Conservation (phyloP, 1,140 invertebrate genomes). For the Brachionus rubens region DNA sequence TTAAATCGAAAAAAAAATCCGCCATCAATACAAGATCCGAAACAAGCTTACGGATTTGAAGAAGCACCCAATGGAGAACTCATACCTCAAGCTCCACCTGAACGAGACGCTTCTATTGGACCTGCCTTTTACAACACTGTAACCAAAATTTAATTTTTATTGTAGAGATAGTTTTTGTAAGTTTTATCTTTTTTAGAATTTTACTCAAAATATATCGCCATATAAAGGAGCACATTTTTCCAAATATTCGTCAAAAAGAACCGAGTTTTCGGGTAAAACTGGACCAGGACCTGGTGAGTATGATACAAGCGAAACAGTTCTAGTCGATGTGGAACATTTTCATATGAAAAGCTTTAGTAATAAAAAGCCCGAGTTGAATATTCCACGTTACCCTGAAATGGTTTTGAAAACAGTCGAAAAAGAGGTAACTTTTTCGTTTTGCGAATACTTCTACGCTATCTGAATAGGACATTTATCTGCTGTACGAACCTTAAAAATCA, state of each 20-base stretch:
- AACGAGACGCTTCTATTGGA: constrained; percentile 55
- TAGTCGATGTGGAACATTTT: constrained; percentile 51
- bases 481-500: no score
- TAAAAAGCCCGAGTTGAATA: constrained; percentile 52
- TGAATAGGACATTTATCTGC: no score
- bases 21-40: constrained; percentile 58
- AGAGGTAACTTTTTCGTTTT: constrained; percentile 54
- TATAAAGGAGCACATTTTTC: constrained; percentile 59
- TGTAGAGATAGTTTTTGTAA: no score
- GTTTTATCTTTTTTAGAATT: neutral
- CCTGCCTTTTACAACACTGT: constrained; percentile 57
- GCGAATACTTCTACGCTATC: no score
- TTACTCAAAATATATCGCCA: constrained; percentile 46
- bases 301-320: constrained; percentile 51
- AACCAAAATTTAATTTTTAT: no score
- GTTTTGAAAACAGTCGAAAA: constrained; percentile 55
- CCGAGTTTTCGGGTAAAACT: constrained; percentile 51
- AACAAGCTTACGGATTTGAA: constrained; percentile 59
- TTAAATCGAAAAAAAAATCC: constrained; percentile 58
- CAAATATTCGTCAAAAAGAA: constrained; percentile 53
- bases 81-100: constrained; percentile 57
- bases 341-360: constrained; percentile 52
- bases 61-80: constrained; percentile 59
- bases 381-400: constrained; percentile 58
- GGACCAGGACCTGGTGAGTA: constrained; percentile 60